These are phyloP conservation scores for Anseranas semipalmata DNA, from an alignment of 2,113 vertebrate species.

Conservation along the genomic window DNA sequence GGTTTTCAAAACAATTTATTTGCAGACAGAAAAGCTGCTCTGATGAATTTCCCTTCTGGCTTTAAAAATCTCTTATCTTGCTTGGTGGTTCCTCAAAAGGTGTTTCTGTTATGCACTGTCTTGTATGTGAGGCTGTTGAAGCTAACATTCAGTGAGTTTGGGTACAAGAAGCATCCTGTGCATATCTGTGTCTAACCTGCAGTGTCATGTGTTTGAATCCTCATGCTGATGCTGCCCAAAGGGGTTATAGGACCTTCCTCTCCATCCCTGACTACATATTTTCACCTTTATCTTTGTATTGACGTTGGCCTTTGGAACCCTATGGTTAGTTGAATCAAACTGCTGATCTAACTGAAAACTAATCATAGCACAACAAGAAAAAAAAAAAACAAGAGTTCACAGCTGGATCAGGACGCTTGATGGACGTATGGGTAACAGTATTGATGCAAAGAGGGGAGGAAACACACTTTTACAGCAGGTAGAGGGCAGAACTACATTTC, in stretches of 20 bases:
- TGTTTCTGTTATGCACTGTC: neutral
- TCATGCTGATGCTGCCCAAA: neutral
- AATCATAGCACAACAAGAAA: neutral
- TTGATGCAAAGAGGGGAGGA: neutral
- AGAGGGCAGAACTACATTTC: neutral
- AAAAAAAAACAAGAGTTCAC: neutral
- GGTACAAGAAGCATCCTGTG: neutral
- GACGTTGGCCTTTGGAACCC: neutral
- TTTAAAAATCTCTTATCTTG: neutral
- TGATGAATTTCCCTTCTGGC: neutral
- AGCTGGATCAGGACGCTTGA: neutral
- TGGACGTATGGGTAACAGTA: neutral
- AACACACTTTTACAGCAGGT: neutral
- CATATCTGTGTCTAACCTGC: neutral
- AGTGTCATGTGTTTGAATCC: neutral
- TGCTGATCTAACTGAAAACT: neutral
- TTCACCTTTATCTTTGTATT: neutral
- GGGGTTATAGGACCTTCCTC: neutral
- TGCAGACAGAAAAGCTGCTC: neutral
- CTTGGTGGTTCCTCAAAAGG: neutral
- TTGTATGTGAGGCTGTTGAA: neutral
- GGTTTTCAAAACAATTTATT: neutral
- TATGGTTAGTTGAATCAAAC: neutral
- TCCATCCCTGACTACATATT: neutral
- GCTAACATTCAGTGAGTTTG: neutral